Percentiles rank a stretch among this genome's conserved stretches.
phyloP scores from a whole-genome alignment of 2,797 vertebrate genomes.

The Chiroxiphia lanceolata region DNA sequence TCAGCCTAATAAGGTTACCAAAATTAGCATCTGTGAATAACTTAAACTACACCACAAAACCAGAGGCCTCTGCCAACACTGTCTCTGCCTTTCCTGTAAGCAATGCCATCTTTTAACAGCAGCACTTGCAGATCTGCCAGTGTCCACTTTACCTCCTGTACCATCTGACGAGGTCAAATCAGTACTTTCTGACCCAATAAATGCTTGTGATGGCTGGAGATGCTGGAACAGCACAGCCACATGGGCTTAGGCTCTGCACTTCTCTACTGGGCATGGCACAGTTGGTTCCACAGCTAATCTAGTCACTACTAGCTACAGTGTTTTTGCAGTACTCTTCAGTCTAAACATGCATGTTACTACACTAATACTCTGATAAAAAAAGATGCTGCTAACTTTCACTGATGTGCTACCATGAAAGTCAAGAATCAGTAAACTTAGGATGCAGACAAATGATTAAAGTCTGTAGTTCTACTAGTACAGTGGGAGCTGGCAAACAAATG shows the following conservation, averaged over 20 bases:
- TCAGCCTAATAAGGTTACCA: not conserved
- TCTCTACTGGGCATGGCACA: rapidly evolving
- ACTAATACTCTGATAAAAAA: not conserved
- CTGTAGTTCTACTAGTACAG: not conserved
- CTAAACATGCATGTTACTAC: not conserved
- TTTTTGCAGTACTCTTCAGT: not conserved
- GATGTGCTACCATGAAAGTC: not conserved
- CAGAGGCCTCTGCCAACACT: not conserved
- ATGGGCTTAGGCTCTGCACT: not conserved
- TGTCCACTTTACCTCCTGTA: not conserved
- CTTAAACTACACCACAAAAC: not conserved
- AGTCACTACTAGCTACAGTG: not conserved
- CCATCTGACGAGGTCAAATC: not conserved
- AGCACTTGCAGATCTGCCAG: not conserved
- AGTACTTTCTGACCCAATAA: not conserved
- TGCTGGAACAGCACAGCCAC: not conserved
- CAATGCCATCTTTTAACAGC: not conserved
- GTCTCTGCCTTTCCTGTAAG: not conserved
- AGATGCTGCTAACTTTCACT: not conserved
- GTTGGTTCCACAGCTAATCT: not conserved
- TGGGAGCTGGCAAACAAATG: not conserved
- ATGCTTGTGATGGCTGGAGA: not conserved
- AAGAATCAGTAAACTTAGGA: not conserved
- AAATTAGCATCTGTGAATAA: not conserved
- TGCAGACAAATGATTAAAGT: not conserved